Evolutionary conservation across 2,797 vertebrate genomes (phyloP), one percentile per base, ranked within the genome.

Genomic region (Geotrypetes seraphini): DNA sequence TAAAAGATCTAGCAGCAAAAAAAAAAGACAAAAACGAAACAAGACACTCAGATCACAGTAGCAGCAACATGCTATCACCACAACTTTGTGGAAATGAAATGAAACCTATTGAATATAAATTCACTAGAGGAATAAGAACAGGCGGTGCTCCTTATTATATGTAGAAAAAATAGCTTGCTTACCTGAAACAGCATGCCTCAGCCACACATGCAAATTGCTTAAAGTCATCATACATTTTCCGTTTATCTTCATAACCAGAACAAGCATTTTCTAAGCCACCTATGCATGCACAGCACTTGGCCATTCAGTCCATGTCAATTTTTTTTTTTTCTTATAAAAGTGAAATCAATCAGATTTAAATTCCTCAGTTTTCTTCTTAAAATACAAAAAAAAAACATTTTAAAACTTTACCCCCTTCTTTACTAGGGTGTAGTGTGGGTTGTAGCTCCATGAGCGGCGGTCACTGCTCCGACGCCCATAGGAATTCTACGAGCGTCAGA

Each of bases 141-240:
- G n/a, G n/a, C n/a, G n/a, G n/a, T n/a, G n/a, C n/a, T n/a, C n/a
- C n/a, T 46, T 25, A 5, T 8, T 35, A 33, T 29, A 40, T 11
- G 36, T 61, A 49, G 33, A 57, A 14, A 53, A 77, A 66, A 34
- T 49, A 67, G 57, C 64, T 64, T 42, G 32, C 70, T 80, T 73
- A 79, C 79, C 79, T 77, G 75, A 80, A 71, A 71, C 69, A 72
- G 67, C 74, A 81, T 79, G 78, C 79, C 72, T 75, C 76, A 84
- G 79, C 76, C 78, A 82, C 34, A 78, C 76, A 85, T 84, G 81
- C 78, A 82, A 77, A 64, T 68, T 54, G 55, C 62, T 73, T 37
- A 61, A 63, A 72, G 49, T 66, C 68, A 60, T 60, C 68, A 66
- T 46, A 78, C 59, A 8, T 48, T 63, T n/a, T 55, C 48, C 64